phyloP scores from a whole-genome alignment of 2,888 invertebrate genomes.

The Caenorhabditis sp. region DNA sequence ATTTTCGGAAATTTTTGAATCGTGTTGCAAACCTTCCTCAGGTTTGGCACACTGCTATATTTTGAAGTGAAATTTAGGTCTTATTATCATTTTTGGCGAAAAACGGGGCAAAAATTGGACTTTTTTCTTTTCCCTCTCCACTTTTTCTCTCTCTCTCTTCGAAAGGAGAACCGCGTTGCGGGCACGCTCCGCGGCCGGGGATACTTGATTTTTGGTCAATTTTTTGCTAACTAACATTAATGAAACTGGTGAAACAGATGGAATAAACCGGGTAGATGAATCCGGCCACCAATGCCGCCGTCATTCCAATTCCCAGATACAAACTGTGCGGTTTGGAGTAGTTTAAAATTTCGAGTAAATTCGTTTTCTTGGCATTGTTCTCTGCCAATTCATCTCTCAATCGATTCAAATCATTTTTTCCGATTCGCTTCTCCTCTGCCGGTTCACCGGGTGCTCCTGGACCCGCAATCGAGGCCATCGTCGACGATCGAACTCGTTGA shows the following conservation, averaged over 20 bases:
- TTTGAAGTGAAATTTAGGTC: too few species aligned
- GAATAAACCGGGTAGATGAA: slow-evolving; percentile 73
- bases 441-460: slow-evolving; percentile 6
- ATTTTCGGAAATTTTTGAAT: too few species aligned
- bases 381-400: slow-evolving; percentile 52
- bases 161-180: too few species aligned
- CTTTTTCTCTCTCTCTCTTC: too few species aligned
- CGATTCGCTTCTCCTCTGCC: slow-evolving; percentile 33
- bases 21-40: too few species aligned
- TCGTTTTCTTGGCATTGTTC: slow-evolving; percentile 45
- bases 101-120: too few species aligned
- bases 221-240: slow-evolving; percentile 44
- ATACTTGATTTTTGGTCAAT: not conserved
- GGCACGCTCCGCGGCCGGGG: too few species aligned
- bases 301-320: slow-evolving; percentile 70
- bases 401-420: slow-evolving; percentile 46
- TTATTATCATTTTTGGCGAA: too few species aligned
- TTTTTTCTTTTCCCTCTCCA: too few species aligned
- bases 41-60: too few species aligned
- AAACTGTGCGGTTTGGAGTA: slow-evolving; percentile 65
- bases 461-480: slow-evolving; percentile 31
- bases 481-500: slow-evolving; percentile 33
- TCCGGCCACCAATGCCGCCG: slow-evolving; percentile 71
- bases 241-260: slow-evolving; percentile 71
- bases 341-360: slow-evolving; percentile 67